Evolutionary conservation across 2,797 vertebrate species (phyloP), one percentile per base, ranked within the genome.

Genomic region (Garrulus glandarius): DNA sequence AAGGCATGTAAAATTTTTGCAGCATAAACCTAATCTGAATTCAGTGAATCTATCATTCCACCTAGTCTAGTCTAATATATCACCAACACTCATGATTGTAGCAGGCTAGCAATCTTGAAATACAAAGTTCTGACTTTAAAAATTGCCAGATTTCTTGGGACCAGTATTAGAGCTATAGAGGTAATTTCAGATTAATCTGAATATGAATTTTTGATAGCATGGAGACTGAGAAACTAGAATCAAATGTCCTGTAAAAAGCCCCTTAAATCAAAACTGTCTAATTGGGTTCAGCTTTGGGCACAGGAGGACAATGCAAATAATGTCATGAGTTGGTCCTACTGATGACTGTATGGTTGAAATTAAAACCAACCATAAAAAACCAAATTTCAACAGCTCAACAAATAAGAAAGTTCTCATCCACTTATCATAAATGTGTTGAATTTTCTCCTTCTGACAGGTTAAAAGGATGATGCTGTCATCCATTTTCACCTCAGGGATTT

Each of bases 381-480:
- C 15, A 85, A 91, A 70, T 67, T 56, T 85, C 34, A 89, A 64
- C 29, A 83, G 23, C 21, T 77, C 74, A 94, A 63, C 23, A 68
- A 78, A 78, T 24, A 68, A 70, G 41, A 55, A 91, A 64, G 6
- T 87, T 93, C 52, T 70, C 68, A 83, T 74, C 52, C 57, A 71
- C 59, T 87, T 89, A 50, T 41, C 37, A 71, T 36, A 87, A 72
- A 82, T 9, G 10, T 68, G 79, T 57, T 87, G 79, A 89, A 69
- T 95, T 93, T 92, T 92, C 60, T 87, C 39, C 44, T 82, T 82
- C 52, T 80, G 75, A 68, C 53, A 92, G 53, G 47, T 60, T 74
- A 61, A 84, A 95, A 71, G 26, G 37, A 94, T 94, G 80, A 77
- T 60, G 80, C 65, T 93, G 65, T 84, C 77, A 86, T 71, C 72